Conservation (phyloP, 2,888 invertebrate genomes). For the Zele albiditarsus region DNA sequence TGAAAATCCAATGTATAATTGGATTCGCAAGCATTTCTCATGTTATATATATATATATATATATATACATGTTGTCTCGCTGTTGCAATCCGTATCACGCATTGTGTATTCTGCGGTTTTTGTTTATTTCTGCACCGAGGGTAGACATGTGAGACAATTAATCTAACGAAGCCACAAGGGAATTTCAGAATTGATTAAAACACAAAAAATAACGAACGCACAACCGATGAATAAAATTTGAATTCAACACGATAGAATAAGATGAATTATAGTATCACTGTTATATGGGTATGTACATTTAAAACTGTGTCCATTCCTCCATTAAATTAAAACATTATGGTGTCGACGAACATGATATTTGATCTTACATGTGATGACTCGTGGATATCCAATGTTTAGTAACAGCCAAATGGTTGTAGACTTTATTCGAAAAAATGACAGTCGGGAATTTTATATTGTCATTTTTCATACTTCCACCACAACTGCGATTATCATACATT, state of each 20-base stretch:
- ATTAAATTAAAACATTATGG: too few species aligned
- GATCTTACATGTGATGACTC: too few species aligned
- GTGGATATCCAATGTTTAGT: too few species aligned
- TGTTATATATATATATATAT: not conserved
- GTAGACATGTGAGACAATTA: constrained; percentile 20
- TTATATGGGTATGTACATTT: not conserved
- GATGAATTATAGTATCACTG: not conserved
- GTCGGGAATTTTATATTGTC: too few species aligned
- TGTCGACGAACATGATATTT: too few species aligned
- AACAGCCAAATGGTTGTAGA: too few species aligned
- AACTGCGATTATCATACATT: too few species aligned
- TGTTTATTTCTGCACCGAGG: constrained; percentile 14
- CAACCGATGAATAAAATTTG: not conserved
- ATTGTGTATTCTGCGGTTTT: constrained; percentile 3
- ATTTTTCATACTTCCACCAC: too few species aligned
- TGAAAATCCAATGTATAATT: constrained; percentile 34
- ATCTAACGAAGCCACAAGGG: constrained; percentile 3
- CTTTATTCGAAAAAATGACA: too few species aligned
- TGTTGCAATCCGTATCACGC: constrained; percentile 10
- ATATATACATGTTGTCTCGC: not conserved
- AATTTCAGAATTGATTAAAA: constrained; percentile 1
- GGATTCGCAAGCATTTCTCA: constrained; percentile 19
- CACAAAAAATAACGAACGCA: not conserved
- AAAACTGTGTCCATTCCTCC: too few species aligned
- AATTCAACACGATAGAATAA: not conserved